Conservation (phyloP, 2,888 invertebrate genomes). For the Drosophila parthenogenetica region DNA sequence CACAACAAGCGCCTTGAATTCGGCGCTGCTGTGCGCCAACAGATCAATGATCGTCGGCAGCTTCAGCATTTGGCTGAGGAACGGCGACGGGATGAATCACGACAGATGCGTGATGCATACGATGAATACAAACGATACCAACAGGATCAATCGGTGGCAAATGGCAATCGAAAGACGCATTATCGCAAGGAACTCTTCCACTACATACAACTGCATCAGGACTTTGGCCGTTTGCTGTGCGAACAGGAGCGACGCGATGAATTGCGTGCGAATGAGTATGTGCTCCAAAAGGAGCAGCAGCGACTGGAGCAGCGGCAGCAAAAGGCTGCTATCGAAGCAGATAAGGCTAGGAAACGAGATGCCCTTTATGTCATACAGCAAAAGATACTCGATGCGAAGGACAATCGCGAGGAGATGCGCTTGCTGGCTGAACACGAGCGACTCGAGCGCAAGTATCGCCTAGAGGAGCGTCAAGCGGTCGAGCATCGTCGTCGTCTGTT, state of each 20-base stretch:
- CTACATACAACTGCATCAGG: constrained; percentile 48
- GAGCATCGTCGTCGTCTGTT: constrained; percentile 42
- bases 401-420: constrained; percentile 70
- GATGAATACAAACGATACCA: constrained; percentile 56
- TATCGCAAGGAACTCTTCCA: constrained; percentile 64
- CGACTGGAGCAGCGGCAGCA: constrained; percentile 34
- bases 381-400: constrained; percentile 65
- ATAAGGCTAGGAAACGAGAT: constrained; percentile 47
- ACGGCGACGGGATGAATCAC: constrained; percentile 47
- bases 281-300: constrained; percentile 54
- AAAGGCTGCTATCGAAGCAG: constrained; percentile 44
- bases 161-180: constrained; percentile 31
- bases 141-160: constrained; percentile 26
- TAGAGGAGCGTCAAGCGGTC: constrained; percentile 57
- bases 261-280: constrained; percentile 56
- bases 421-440: constrained; percentile 64
- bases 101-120: constrained; percentile 42
- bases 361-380: constrained; percentile 57
- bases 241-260: constrained; percentile 68
- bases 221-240: constrained; percentile 62
- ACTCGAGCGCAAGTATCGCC: constrained; percentile 66
- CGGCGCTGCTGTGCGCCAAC: constrained; percentile 64
- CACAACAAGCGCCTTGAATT: constrained; percentile 55
- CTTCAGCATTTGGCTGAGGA: constrained; percentile 64
- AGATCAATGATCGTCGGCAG: constrained; percentile 60